Conservation (phyloP, 2,797 vertebrate species). For the Hoplostethus mediterraneus region DNA sequence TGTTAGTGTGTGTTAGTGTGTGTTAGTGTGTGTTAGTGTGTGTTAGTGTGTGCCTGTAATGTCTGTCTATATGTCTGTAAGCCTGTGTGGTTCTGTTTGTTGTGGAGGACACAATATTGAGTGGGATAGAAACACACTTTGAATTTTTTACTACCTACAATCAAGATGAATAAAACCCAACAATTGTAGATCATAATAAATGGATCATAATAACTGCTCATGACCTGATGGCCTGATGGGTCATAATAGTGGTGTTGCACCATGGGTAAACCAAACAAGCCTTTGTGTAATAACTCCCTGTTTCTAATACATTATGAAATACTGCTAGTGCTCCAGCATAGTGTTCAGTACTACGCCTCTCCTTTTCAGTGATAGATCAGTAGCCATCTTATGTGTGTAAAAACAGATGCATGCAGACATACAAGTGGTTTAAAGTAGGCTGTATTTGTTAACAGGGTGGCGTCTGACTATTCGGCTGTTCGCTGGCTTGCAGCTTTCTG, state of each 20-base stretch:
- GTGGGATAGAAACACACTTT: not conserved
- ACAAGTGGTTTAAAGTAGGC: slow-evolving; percentile 66
- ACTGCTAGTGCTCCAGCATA: slow-evolving; percentile 44
- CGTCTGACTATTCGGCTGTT: slow-evolving; percentile 73
- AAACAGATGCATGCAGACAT: slow-evolving; percentile 78
- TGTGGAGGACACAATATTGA: not conserved
- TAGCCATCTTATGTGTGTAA: slow-evolving; percentile 70
- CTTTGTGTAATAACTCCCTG: slow-evolving; percentile 42
- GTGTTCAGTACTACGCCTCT: slow-evolving; percentile 33
- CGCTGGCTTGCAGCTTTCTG: slow-evolving; percentile 67
- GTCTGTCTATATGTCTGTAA: slow-evolving; percentile 5
- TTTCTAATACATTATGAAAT: slow-evolving; percentile 76
- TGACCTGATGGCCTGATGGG: not conserved
- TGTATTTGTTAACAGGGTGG: slow-evolving; percentile 86
- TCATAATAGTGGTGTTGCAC: not conserved
- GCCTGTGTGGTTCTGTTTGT: slow-evolving; percentile 1
- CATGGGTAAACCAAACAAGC: slow-evolving; percentile 45
- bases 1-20: slow-evolving; percentile 4
- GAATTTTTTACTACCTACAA: not conserved
- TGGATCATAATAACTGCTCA: not conserved
- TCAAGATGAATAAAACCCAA: not conserved
- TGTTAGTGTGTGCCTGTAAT: not conserved
- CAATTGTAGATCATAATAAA: not conserved
- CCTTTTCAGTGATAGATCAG: slow-evolving; percentile 59
- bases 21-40: slow-evolving; percentile 7